These are phyloP conservation scores for Gymnorhina tibicen DNA, from an alignment of 2,113 vertebrate species.

Conservation along the genomic window DNA sequence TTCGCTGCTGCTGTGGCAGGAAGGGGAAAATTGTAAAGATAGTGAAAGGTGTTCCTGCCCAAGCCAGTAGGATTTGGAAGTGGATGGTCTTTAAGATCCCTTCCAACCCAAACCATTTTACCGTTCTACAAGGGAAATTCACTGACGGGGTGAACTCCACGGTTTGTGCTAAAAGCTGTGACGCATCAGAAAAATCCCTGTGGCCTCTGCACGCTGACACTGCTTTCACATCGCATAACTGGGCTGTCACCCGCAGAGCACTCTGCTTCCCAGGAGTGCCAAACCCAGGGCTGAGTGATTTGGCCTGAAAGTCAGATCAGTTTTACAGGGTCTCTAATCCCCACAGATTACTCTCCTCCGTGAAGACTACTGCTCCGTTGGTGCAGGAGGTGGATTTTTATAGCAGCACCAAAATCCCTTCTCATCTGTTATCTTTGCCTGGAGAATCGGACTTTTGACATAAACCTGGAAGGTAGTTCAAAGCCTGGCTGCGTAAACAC, in stretches of 20 bases:
- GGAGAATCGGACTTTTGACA: constrained; percentile 52
- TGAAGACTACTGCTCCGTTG: constrained; percentile 11
- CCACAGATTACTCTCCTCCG: not conserved
- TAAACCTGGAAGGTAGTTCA: constrained; percentile 70
- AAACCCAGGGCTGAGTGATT: not conserved
- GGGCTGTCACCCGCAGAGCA: not conserved
- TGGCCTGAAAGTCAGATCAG: not conserved
- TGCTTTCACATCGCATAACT: not conserved
- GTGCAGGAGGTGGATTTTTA: constrained; percentile 41
- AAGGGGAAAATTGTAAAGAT: not conserved
- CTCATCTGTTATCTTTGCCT: constrained; percentile 42
- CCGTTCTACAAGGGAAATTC: not conserved
- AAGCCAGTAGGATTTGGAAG: not conserved
- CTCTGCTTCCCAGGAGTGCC: not conserved
- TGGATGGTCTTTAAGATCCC: not conserved
- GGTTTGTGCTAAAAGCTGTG: not conserved
- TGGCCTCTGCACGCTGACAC: rapidly evolving
- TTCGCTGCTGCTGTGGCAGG: not conserved
- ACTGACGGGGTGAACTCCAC: not conserved
- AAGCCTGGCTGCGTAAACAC: constrained; percentile 61
- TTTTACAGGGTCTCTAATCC: not conserved
- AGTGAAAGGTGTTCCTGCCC: not conserved
- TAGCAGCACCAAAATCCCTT: not conserved
- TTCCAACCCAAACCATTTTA: not conserved
- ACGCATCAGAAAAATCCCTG: not conserved